Conservation (phyloP, 1,140 invertebrate genomes). For the Cardiocondyla obscurior region DNA sequence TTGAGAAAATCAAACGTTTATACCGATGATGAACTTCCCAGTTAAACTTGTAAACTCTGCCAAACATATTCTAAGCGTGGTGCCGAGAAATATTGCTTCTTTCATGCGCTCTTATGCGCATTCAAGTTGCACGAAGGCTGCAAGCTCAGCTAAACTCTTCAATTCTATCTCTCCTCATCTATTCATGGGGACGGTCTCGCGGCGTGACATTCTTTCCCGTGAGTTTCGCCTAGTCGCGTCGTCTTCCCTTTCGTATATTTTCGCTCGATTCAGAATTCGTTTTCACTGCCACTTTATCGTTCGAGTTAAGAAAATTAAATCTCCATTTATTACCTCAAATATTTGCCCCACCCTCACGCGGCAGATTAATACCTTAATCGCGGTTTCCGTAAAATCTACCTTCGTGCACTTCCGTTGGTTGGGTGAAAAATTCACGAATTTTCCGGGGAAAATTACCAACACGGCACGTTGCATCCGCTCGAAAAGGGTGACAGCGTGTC, state of each 20-base stretch:
- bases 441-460: not conserved
- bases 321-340: not conserved
- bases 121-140: constrained; percentile 26
- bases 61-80: not conserved
- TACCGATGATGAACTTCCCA: not conserved
- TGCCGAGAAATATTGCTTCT: not conserved
- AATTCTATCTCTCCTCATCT: constrained; percentile 48
- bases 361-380: not conserved
- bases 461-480: not conserved
- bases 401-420: not conserved
- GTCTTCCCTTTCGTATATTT: not conserved
- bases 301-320: not conserved
- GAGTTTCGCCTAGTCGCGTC: not conserved
- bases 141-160: constrained; percentile 29
- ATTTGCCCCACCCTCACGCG: not conserved
- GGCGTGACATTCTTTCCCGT: not conserved
- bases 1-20: not conserved
- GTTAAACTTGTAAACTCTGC: not conserved
- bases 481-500: not conserved
- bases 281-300: not conserved
- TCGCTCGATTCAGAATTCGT: not conserved
- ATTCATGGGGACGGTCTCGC: constrained; percentile 31
- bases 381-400: not conserved
- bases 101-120: constrained; percentile 7
- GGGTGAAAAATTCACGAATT: constrained; percentile 21